A percentile compares a stretch with the other conserved stretches of the same genome.
These are phyloP conservation scores for Ceyx cyanopectus DNA, from an alignment of 2,113 vertebrate genomes.

Conservation along the genomic window DNA sequence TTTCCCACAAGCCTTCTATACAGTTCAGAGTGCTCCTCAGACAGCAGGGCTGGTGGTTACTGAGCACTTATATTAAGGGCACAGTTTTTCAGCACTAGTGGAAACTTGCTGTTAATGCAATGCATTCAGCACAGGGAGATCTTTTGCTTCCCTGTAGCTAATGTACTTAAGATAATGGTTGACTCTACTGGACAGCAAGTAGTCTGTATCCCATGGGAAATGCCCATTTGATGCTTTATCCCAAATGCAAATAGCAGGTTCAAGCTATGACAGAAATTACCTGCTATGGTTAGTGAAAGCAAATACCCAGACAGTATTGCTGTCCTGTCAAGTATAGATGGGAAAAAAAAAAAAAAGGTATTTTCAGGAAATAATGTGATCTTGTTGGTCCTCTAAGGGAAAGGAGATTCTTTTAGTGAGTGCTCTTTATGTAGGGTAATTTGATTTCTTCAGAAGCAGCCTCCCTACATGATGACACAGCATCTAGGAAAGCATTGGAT, in stretches of 20 bases:
- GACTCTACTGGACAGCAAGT: neutral
- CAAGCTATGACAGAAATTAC: neutral
- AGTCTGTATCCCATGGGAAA: neutral
- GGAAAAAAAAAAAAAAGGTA: neutral
- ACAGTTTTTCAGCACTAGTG: constrained; percentile 27
- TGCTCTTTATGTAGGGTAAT: neutral
- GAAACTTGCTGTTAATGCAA: constrained; percentile 37
- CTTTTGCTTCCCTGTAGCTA: constrained; percentile 15
- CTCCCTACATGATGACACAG: neutral
- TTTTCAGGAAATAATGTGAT: constrained; percentile 22
- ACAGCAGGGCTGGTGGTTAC: constrained; percentile 31
- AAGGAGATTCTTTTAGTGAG: neutral
- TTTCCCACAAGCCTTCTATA: constrained; percentile 39
- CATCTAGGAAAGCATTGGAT: neutral
- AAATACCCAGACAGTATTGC: neutral
- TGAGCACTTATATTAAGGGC: constrained; percentile 68
- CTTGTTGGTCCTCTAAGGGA: neutral
- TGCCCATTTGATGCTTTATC: neutral
- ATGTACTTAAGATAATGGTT: neutral
- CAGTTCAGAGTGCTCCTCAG: constrained; percentile 18
- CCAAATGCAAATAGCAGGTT: constrained; percentile 45
- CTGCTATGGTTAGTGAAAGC: neutral
- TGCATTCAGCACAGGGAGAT: neutral
- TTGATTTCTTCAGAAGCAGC: constrained; percentile 9
- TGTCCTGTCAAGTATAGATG: neutral